Percentiles rank a stretch among this genome's conserved stretches.
phyloP scores from a whole-genome alignment of 2,888 invertebrate genomes.

The Drosophila acutilabella region DNA sequence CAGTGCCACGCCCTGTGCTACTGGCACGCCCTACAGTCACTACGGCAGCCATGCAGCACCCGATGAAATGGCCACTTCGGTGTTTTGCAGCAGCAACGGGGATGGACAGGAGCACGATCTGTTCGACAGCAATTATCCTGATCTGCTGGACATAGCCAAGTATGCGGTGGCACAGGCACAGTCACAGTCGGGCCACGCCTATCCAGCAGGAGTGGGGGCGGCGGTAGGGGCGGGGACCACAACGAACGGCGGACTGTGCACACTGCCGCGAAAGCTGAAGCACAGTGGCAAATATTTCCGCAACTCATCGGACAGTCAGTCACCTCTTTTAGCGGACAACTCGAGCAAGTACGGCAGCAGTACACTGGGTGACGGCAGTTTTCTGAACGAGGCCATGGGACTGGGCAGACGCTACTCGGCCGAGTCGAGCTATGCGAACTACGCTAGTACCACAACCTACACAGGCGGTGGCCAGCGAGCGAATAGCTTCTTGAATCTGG shows the following conservation, averaged over 20 bases:
- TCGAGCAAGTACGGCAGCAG: conserved; percentile 90
- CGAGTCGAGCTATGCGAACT: conserved; percentile 85
- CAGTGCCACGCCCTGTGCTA: conserved; percentile 4
- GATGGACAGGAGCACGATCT: conserved; percentile 85
- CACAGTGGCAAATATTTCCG: conserved; percentile 83
- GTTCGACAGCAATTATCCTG: conserved; percentile 84
- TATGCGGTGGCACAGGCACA: conserved; percentile 82
- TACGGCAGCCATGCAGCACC: conserved; percentile 56
- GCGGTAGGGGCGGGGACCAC: neutral
- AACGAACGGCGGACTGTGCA: conserved; percentile 86
- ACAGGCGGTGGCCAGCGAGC: conserved; percentile 86
- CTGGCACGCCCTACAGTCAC: conserved; percentile 45
- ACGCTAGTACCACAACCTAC: conserved; percentile 79
- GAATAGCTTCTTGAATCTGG: conserved; percentile 90
- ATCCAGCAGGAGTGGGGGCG: conserved; percentile 11
- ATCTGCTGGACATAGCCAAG: conserved; percentile 84
- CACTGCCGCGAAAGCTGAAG: conserved; percentile 87
- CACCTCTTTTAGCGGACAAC: conserved; percentile 88
- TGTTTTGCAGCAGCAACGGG: conserved; percentile 83
- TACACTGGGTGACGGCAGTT: conserved; percentile 88
- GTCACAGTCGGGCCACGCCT: conserved; percentile 36
- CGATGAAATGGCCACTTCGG: conserved; percentile 82
- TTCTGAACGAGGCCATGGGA: conserved; percentile 86
- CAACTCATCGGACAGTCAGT: conserved; percentile 89
- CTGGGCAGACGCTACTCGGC: conserved; percentile 86